These are phyloP conservation scores for Lophura swinhoii DNA, from an alignment of 2,797 vertebrate species.

Conservation along the genomic window DNA sequence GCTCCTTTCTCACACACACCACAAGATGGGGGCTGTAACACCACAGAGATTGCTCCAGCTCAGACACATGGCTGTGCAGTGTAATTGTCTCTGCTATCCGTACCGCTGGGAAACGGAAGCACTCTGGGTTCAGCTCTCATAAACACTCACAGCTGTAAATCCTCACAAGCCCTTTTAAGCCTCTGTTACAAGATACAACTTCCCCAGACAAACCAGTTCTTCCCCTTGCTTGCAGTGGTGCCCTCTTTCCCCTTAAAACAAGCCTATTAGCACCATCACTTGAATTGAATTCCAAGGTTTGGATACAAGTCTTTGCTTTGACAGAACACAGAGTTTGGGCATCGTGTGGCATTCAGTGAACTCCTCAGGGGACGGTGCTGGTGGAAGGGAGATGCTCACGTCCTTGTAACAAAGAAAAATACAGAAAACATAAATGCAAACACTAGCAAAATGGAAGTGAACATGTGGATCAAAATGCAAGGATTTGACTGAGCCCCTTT, in stretches of 20 bases:
- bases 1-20: not conserved
- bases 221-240: not conserved
- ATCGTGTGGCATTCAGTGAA: not conserved
- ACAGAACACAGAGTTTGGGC: not conserved
- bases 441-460: not conserved
- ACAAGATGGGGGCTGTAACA: not conserved
- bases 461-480: not conserved
- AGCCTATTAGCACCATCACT: not conserved
- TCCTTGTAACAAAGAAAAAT: not conserved
- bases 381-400: not conserved
- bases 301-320: not conserved
- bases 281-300: not conserved
- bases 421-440: not conserved
- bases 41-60: not conserved
- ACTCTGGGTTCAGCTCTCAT: not conserved
- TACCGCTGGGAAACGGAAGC: not conserved
- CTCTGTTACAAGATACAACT: not conserved
- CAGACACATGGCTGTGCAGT: not conserved
- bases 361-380: not conserved
- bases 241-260: too few species aligned
- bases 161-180: slow-evolving; percentile 10
- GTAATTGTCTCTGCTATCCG: not conserved
- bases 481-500: not conserved
- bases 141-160: not conserved
- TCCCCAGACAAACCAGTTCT: not conserved